Evolutionary conservation across 2,888 invertebrate genomes (phyloP), one percentile per base, ranked within the genome.

Genomic region (Epistrophe grossulariae): DNA sequence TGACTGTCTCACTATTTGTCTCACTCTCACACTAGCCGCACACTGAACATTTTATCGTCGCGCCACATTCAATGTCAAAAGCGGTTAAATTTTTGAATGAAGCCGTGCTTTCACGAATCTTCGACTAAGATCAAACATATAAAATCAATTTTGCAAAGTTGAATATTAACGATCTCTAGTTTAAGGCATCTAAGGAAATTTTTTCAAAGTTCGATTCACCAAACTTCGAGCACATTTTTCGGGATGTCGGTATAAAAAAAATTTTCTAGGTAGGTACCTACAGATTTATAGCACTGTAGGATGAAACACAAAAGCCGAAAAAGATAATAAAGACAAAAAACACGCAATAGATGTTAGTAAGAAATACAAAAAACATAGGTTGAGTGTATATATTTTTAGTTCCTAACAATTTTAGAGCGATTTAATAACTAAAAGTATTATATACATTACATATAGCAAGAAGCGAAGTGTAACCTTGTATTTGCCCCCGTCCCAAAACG

Each of bases 381-480:
- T 84, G 84, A 77, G 80, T 85, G 73, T 81, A 77, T 85, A 85
- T 88, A 88, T 89, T 88, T 89, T 89, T 89, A 89, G 90, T 90
- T 90, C 90, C 90, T 90, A 89, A 90, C 90, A 90, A 90, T 90
- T 90, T 90, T 90, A 90, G 89, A 90, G 90, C 90, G 90, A 90
- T 89, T 90, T 90, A 90, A 89, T 90, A 90, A 90, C 90, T 90
- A 90, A 90, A 90, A 88, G 89, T 89, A 89, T 89, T 90, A 90
- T 90, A 90, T 90, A 90, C 89, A 89, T 88, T 90, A 85, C 90
- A 90, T 89, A 90, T 89, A 90, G 88, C 85, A 89, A 89, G 90
- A 90, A 89, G 90, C 90, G 73, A 81, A 81, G 80, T 81, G 80
- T 81, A 89, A 89, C 89, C 89, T 89, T 89, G 89, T 90, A 89